Evolutionary conservation across 2,888 invertebrate genomes (phyloP).

Genomic region (Apodemia mormo): DNA sequence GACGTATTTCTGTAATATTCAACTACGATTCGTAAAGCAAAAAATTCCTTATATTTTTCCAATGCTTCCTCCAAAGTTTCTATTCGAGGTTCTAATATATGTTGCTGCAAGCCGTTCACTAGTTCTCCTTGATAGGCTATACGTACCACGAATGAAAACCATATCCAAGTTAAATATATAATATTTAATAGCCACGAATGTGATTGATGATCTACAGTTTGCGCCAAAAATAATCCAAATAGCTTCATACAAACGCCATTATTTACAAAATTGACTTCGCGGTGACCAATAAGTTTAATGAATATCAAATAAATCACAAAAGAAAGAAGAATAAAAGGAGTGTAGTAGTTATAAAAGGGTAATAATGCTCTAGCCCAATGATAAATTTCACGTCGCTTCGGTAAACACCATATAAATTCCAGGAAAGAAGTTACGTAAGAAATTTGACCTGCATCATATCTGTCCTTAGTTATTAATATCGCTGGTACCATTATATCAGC

Average conservation of each 20-base stretch:
- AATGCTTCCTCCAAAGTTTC: constrained; percentile 47
- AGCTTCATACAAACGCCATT: constrained; percentile 45
- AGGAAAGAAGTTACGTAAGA: constrained; percentile 44
- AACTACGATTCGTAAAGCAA: constrained; percentile 44
- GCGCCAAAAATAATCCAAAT: constrained; percentile 54
- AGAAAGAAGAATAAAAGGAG: constrained; percentile 43
- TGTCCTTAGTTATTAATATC: constrained; percentile 31
- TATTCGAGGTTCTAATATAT: constrained; percentile 49
- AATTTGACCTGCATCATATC: constrained; percentile 45
- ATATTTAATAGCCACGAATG: constrained; percentile 47
- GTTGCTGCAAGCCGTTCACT: constrained; percentile 48
- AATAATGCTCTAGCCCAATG: constrained; percentile 51
- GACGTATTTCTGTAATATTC: constrained; percentile 46
- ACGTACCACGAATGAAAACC: constrained; percentile 58
- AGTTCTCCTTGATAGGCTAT: constrained; percentile 57
- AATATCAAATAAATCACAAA: constrained; percentile 41
- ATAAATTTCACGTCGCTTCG: constrained; percentile 47
- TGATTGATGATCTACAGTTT: constrained; percentile 46
- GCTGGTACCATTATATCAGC: constrained; percentile 52
- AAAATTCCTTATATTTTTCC: constrained; percentile 45
- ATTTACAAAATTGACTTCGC: constrained; percentile 24
- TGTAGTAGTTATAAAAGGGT: constrained; percentile 47
- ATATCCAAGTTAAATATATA: constrained; percentile 57
- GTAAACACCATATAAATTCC: constrained; percentile 53
- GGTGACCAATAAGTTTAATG: constrained; percentile 35